Evolutionary conservation across 2,888 invertebrate genomes (phyloP).

Genomic region (Leptopilina drosophilae): DNA sequence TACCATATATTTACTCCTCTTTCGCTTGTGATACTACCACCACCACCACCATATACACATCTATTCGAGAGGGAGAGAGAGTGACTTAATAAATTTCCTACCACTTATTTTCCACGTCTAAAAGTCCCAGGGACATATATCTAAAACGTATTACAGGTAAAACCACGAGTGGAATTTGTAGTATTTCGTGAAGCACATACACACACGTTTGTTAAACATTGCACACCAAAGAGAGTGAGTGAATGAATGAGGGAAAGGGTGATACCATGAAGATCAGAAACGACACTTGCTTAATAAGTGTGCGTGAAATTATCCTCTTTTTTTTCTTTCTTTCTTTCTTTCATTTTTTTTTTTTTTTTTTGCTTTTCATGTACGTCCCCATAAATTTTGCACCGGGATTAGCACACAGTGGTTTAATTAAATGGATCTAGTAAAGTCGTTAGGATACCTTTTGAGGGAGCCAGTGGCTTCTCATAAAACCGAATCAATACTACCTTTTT

Average conservation of each 20-base stretch:
- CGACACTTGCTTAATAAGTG: constrained; percentile 33
- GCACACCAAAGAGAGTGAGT: background rate
- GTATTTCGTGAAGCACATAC: constrained; percentile 5
- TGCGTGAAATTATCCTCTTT: constrained; percentile 21
- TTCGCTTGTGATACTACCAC: background rate
- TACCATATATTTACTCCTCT: constrained; percentile 10
- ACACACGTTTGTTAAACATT: constrained; percentile 28
- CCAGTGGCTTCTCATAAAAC: background rate
- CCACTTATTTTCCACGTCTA: constrained; percentile 36
- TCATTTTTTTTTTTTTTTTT: background rate
- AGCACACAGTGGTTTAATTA: constrained; percentile 32
- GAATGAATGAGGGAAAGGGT: background rate
- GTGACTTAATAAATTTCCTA: constrained; percentile 20
- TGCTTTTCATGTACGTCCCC: background rate
- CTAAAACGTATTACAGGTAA: constrained; percentile 32
- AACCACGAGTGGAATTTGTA: constrained; percentile 28
- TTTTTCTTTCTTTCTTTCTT: background rate
- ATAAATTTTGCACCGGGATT: constrained; percentile 34
- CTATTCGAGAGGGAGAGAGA: background rate
- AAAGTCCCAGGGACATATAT: constrained; percentile 32
- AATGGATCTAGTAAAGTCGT: constrained; percentile 34
- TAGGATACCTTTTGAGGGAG: constrained; percentile 27
- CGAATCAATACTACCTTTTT: constrained; percentile 24
- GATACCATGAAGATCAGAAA: constrained; percentile 21
- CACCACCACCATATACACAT: background rate